Percentiles rank a stretch among this genome's conserved stretches.
Conservation (phyloP, 2,888 invertebrate species). For the Blastobasis lacticolella region DNA sequence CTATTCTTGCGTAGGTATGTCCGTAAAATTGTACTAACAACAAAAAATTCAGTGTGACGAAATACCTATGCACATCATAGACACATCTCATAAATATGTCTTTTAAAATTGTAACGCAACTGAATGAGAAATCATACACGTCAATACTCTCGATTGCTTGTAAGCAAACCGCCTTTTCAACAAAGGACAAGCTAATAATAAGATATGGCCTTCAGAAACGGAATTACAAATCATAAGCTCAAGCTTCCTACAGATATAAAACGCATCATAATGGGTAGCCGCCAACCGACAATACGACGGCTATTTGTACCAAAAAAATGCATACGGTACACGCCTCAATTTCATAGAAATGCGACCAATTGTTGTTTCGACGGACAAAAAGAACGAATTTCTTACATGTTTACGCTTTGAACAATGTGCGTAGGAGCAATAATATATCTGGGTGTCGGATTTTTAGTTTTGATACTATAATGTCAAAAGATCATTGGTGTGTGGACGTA, state of each 20-base stretch:
- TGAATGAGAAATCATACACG: too few species aligned
- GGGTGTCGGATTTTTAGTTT: too few species aligned
- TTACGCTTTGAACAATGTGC: slow-evolving; percentile 52
- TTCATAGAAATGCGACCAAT: slow-evolving; percentile 36
- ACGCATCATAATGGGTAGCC: slow-evolving; percentile 44
- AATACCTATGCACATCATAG: too few species aligned
- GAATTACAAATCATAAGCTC: slow-evolving; percentile 32
- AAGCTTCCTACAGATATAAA: slow-evolving; percentile 48
- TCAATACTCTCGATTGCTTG: neutral
- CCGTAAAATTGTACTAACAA: too few species aligned
- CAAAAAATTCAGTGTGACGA: too few species aligned
- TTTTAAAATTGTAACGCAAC: too few species aligned
- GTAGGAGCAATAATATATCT: slow-evolving; percentile 42
- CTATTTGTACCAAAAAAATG: slow-evolving; percentile 41
- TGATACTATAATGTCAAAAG: too few species aligned
- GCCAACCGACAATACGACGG: slow-evolving; percentile 39
- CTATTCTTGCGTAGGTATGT: too few species aligned
- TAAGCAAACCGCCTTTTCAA: slow-evolving; percentile 42
- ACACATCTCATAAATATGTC: too few species aligned
- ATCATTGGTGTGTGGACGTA: too few species aligned
- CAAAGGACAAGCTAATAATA: slow-evolving; percentile 36
- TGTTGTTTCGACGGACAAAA: slow-evolving; percentile 43
- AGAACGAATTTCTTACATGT: slow-evolving; percentile 53
- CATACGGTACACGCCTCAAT: slow-evolving; percentile 28
- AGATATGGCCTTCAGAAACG: slow-evolving; percentile 14